Conservation (phyloP, 2,113 vertebrate genomes). For the Xenopus tropicalis region UCB_Xtro_10.0 CM004452.2:42993001-42993500, state of each 20-base stretch:
- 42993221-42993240: slow-evolving; percentile 68
- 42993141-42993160: slow-evolving; percentile 66
- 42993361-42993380: slow-evolving; percentile 73
- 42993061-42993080: too few species aligned
- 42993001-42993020: too few species aligned
- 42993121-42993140: slow-evolving; percentile 69
- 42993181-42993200: slow-evolving; percentile 73
- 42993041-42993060: too few species aligned
- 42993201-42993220: slow-evolving; percentile 69
- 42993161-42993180: slow-evolving; percentile 67
- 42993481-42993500: slow-evolving; percentile 61
- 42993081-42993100: slow-evolving; percentile 27
- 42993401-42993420: slow-evolving; percentile 68
- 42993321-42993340: slow-evolving; percentile 74
- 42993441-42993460: slow-evolving; percentile 67
- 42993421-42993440: slow-evolving; percentile 65
- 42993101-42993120: slow-evolving; percentile 72
- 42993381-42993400: slow-evolving; percentile 64
- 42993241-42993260: slow-evolving; percentile 64
- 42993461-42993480: slow-evolving; percentile 65
- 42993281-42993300: slow-evolving; percentile 67
- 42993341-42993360: slow-evolving; percentile 78
- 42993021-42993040: too few species aligned
- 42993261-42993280: slow-evolving; percentile 64
- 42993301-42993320: slow-evolving; percentile 63